Conservation (phyloP, 2,113 vertebrate species). For the Erythrolamprus reginae region DNA sequence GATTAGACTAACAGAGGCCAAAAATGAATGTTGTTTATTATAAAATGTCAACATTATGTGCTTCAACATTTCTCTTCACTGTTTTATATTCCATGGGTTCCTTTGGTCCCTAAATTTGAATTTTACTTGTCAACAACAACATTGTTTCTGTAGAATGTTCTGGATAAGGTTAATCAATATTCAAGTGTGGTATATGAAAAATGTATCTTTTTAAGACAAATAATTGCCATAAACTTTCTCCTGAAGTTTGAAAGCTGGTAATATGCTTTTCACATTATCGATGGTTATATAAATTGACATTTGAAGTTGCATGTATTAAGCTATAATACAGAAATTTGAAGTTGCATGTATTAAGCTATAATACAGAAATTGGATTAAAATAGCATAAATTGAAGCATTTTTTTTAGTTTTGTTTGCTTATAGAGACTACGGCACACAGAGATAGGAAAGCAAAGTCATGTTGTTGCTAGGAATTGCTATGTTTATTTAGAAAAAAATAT, state of each 20-base stretch:
- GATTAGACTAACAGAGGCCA: background rate
- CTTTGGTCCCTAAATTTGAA: background rate
- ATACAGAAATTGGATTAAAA: background rate
- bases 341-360: background rate
- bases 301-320: background rate
- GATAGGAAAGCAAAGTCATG: background rate
- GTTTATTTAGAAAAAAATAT: background rate
- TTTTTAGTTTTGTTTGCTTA: conserved; percentile 19
- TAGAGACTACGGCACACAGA: background rate
- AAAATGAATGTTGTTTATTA: background rate
- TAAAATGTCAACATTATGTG: background rate
- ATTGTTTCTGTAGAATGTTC: conserved; percentile 14
- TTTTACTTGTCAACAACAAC: background rate
- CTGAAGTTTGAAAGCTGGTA: conserved; percentile 24
- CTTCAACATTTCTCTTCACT: background rate
- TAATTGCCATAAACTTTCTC: conserved; percentile 33
- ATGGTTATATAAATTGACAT: conserved; percentile 26
- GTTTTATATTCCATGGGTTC: background rate
- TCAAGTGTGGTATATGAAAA: background rate
- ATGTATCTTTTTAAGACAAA: conserved; percentile 25
- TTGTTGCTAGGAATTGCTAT: background rate
- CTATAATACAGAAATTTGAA: background rate
- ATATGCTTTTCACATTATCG: conserved; percentile 30
- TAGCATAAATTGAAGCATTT: conserved; percentile 20
- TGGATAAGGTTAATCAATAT: conserved; percentile 35